A percentile compares a stretch with the other conserved stretches of the same genome.
Conservation (phyloP, 2,888 invertebrate species). For the Lasioglossum villosulum region DNA sequence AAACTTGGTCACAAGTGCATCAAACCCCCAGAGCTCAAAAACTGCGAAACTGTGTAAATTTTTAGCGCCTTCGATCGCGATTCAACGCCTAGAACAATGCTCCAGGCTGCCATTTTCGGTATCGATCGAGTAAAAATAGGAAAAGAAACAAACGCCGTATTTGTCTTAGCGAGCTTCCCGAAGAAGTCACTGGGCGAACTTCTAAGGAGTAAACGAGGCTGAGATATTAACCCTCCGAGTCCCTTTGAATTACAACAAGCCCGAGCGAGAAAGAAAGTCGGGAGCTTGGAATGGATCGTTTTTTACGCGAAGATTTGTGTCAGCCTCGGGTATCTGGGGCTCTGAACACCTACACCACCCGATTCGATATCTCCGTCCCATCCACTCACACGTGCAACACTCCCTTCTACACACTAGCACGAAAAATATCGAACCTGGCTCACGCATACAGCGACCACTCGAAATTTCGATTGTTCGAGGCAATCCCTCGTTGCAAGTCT, state of each 20-base stretch:
- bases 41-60: too few relatives aligned
- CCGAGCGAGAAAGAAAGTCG: not conserved
- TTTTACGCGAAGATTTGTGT: conserved; percentile 71
- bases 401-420: conserved; percentile 9
- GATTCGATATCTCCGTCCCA: conserved; percentile 44
- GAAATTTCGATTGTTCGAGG: too few relatives aligned
- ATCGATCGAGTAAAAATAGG: too few relatives aligned
- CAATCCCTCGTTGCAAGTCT: too few relatives aligned
- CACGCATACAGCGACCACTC: too few relatives aligned
- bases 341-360: conserved; percentile 50
- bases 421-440: not conserved
- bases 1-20: too few relatives aligned
- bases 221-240: conserved; percentile 54
- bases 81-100: too few relatives aligned
- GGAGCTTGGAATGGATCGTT: conserved; percentile 56
- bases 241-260: conserved; percentile 50
- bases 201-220: conserved; percentile 22
- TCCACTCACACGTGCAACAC: conserved; percentile 46
- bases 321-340: conserved; percentile 65
- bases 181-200: not conserved
- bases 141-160: not conserved
- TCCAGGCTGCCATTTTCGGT: too few relatives aligned
- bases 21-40: too few relatives aligned
- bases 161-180: not conserved
- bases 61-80: too few relatives aligned